Evolutionary conservation across 2,113 vertebrate species (phyloP).

Genomic region (rat (Rattus norvegicus)): DNA sequence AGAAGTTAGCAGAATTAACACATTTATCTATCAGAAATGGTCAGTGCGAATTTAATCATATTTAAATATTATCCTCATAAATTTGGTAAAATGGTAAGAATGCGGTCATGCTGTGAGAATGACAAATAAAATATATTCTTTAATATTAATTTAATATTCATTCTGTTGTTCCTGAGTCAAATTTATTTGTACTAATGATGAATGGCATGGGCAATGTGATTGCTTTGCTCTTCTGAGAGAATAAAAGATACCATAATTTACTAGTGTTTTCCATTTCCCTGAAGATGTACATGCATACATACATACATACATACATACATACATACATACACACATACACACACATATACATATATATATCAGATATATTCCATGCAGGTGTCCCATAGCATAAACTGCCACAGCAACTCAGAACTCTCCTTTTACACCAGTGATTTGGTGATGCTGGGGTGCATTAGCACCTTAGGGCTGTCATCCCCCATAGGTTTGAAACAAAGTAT

Average conservation of each 20-base stretch:
- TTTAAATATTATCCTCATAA: neutral
- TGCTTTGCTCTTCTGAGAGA: conserved; percentile 8
- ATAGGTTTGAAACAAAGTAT: neutral
- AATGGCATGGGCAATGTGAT: neutral
- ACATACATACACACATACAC: no score
- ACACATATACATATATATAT: neutral
- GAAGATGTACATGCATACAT: neutral
- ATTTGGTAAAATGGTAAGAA: conserved; percentile 25
- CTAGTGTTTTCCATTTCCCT: neutral
- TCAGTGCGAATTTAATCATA: conserved; percentile 8
- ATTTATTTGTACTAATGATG: neutral
- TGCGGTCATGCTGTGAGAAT: neutral
- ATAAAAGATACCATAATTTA: conserved; percentile 2
- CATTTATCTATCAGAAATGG: neutral
- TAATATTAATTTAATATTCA: neutral
- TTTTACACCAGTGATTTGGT: neutral
- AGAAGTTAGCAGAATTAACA: neutral
- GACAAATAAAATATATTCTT: conserved; percentile 6
- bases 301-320: neutral
- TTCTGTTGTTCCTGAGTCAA: conserved; percentile 33
- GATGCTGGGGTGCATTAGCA: neutral
- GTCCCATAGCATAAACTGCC: conserved; percentile 40
- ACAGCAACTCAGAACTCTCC: neutral
- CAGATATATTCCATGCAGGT: neutral
- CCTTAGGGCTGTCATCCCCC: neutral